Percentiles rank a stretch among this genome's conserved stretches.
These are phyloP conservation scores for Solenopsis fugax DNA, from an alignment of 1,140 invertebrate species.

Conservation along the genomic window DNA sequence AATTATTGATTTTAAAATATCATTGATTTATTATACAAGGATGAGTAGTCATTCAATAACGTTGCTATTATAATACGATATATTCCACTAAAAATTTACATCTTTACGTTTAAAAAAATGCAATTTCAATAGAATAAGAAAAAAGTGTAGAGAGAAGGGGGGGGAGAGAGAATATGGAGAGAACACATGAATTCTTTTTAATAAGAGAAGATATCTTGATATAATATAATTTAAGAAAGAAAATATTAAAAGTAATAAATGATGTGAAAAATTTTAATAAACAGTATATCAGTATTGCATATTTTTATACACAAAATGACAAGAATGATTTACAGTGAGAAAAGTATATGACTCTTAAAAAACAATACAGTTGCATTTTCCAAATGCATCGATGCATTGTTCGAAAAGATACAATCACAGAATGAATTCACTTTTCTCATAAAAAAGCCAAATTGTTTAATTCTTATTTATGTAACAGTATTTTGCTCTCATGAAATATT, in stretches of 20 bases:
- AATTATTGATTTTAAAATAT: slow-evolving; percentile 5
- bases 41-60: neutral
- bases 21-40: neutral
- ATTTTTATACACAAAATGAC: neutral
- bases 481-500: neutral
- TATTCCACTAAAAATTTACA: neutral
- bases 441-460: neutral
- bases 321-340: no score
- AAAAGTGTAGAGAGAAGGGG: no score
- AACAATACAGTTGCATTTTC: no score
- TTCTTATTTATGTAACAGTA: slow-evolving; percentile 43
- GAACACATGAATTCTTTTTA: no score
- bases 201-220: neutral
- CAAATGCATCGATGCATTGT: no score
- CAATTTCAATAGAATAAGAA: no score
- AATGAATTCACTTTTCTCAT: no score
- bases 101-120: no score
- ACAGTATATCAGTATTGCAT: neutral
- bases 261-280: neutral
- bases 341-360: no score
- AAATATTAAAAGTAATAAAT: neutral
- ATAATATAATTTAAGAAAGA: neutral
- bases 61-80: neutral
- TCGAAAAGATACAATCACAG: no score
- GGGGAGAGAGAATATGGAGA: no score